These are phyloP conservation scores for Leptonema lineaticorne DNA, from an alignment of 1,140 invertebrate species.

Conservation along the genomic window DNA sequence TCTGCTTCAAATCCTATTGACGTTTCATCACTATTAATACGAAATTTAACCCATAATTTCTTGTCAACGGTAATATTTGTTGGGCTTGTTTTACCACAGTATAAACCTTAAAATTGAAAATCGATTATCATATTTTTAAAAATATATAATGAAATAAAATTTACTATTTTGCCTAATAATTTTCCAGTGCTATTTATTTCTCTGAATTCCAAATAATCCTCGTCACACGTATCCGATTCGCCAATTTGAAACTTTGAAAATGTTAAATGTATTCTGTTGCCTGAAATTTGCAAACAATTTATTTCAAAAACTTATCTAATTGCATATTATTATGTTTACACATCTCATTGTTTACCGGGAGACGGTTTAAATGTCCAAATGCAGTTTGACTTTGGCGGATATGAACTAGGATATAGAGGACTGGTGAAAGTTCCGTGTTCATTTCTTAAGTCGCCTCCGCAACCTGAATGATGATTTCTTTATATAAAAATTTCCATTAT, in stretches of 20 bases:
- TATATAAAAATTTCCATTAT: too few species aligned
- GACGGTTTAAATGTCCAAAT: conserved; percentile 70
- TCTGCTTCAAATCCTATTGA: conserved; percentile 75
- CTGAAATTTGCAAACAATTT: too few species aligned
- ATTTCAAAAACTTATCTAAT: too few species aligned
- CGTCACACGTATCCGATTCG: conserved; percentile 73
- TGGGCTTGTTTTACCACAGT: conserved; percentile 68
- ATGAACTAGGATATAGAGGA: conserved; percentile 78
- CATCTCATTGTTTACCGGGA: conserved; percentile 48
- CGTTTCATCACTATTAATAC: conserved; percentile 64
- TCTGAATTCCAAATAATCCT: conserved; percentile 83
- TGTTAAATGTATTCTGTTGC: conserved; percentile 66
- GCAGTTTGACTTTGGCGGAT: conserved; percentile 74
- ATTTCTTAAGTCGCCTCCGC: conserved; percentile 68
- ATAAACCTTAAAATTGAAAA: conserved; percentile 61
- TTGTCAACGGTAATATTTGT: conserved; percentile 56
- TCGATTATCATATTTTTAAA: too few species aligned
- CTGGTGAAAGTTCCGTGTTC: conserved; percentile 67
- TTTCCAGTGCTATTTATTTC: conserved; percentile 62
- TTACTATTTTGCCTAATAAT: conserved; percentile 60
- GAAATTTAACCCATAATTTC: conserved; percentile 81
- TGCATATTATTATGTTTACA: neutral
- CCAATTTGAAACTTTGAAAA: conserved; percentile 71
- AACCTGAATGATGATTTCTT: too few species aligned
- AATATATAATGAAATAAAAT: too few species aligned